phyloP scores from a whole-genome alignment of 2,888 invertebrate genomes.

The Sycophila texana region DNA sequence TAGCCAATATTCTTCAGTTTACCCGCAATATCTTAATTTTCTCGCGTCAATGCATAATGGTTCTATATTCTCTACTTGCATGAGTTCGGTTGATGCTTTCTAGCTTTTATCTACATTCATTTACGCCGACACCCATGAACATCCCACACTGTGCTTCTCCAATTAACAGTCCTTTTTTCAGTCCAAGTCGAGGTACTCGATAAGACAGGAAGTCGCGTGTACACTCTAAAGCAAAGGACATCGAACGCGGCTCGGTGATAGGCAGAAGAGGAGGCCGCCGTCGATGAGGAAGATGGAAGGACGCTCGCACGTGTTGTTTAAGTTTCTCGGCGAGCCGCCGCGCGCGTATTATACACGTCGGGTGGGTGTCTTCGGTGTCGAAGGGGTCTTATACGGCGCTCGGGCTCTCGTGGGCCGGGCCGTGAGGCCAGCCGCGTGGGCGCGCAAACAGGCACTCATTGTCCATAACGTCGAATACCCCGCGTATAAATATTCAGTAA shows the following conservation, averaged over 20 bases:
- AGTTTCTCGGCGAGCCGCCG: slow-evolving; percentile 20
- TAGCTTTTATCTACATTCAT: no score
- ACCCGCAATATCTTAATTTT: no score
- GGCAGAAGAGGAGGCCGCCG: not conserved
- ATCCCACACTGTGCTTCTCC: no score
- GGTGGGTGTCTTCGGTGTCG: slow-evolving; percentile 27
- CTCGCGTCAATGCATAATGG: no score
- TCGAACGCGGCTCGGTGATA: not conserved
- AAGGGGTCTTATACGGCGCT: slow-evolving; percentile 30
- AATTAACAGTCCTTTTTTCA: not conserved
- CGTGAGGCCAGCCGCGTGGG: slow-evolving; percentile 63
- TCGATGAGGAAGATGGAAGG: slow-evolving; percentile 11
- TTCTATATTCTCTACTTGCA: no score
- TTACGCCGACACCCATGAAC: no score
- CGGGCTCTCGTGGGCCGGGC: slow-evolving; percentile 57
- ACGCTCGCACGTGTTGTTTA: not conserved
- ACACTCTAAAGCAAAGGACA: not conserved
- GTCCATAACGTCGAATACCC: slow-evolving; percentile 62
- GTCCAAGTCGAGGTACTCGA: not conserved
- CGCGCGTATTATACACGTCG: slow-evolving; percentile 5
- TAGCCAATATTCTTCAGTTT: no score
- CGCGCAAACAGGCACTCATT: slow-evolving; percentile 60
- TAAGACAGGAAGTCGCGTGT: slow-evolving; percentile 1
- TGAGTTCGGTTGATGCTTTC: no score
- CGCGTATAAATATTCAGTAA: slow-evolving; percentile 66